These are phyloP conservation scores for Seriola rivoliana DNA, from an alignment of 2,113 vertebrate species.

Conservation along the genomic window DNA sequence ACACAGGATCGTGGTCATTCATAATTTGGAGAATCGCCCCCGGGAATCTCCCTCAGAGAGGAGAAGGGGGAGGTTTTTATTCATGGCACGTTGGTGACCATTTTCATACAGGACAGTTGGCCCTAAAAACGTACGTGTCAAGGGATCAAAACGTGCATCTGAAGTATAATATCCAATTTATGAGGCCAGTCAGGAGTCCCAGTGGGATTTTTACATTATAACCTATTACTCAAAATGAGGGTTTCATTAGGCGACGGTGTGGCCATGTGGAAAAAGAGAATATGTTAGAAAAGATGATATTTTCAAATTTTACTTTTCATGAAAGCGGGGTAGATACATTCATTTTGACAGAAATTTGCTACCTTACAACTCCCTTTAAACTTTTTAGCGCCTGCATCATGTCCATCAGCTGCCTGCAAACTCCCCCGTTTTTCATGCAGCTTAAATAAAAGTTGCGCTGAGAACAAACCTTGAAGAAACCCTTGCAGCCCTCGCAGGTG, in stretches of 20 bases:
- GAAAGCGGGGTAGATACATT: background rate
- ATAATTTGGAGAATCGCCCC: conserved; percentile 91
- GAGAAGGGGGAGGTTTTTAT: conserved; percentile 54
- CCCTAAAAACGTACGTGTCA: conserved; percentile 45
- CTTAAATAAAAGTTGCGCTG: background rate
- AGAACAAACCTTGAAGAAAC: conserved; percentile 92
- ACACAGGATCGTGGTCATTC: conserved; percentile 95
- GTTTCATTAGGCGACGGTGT: background rate
- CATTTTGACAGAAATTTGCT: background rate
- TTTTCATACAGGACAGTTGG: conserved; percentile 67
- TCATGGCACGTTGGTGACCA: conserved; percentile 64
- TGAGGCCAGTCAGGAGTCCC: conserved; percentile 11
- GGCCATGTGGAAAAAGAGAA: background rate
- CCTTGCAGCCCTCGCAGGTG: conserved; percentile 95
- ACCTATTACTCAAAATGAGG: conserved; percentile 4
- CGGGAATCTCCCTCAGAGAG: conserved; percentile 71
- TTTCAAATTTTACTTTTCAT: background rate
- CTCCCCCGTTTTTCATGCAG: background rate
- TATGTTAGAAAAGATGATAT: background rate
- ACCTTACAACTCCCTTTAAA: background rate
- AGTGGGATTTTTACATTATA: conserved; percentile 6
- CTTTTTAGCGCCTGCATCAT: background rate
- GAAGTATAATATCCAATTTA: conserved; percentile 48
- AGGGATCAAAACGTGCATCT: conserved; percentile 62
- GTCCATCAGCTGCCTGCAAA: background rate